phyloP scores from a whole-genome alignment of 1,140 invertebrate species.

The Limonius californicus region DNA sequence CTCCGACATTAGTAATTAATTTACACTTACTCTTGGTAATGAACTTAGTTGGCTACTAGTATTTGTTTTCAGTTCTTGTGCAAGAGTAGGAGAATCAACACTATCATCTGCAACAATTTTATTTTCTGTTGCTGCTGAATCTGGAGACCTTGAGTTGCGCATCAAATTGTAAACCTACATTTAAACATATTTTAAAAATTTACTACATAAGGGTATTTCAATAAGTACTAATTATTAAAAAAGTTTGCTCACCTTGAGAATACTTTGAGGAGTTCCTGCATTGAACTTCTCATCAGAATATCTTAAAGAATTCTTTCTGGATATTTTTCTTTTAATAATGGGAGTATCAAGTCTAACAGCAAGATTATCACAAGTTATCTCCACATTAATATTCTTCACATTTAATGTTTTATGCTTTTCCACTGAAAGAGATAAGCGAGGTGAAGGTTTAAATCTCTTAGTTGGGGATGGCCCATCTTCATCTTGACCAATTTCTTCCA shows the following conservation, averaged over 20 bases:
- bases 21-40: no score
- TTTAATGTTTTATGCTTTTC: no score
- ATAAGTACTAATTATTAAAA: no score
- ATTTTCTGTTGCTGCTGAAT: no score
- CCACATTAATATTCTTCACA: no score
- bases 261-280: slow-evolving; percentile 35
- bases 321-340: slow-evolving; percentile 34
- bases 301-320: not conserved
- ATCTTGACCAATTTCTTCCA: slow-evolving; percentile 3
- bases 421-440: slow-evolving; percentile 13
- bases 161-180: slow-evolving; percentile 11
- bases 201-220: no score
- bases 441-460: slow-evolving; percentile 32
- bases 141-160: not conserved
- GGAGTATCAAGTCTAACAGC: slow-evolving; percentile 31
- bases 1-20: no score
- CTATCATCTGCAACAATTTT: no score
- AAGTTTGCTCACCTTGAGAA: slow-evolving; percentile 40
- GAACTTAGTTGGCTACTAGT: no score
- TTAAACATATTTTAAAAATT: no score
- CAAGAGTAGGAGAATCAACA: no score
- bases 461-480: slow-evolving; percentile 19
- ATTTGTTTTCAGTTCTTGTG: no score
- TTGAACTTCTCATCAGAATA: not conserved
- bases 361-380: not conserved